Evolutionary conservation across 2,113 vertebrate genomes (phyloP).

Genomic region (Dendrocopos noguchii): DNA sequence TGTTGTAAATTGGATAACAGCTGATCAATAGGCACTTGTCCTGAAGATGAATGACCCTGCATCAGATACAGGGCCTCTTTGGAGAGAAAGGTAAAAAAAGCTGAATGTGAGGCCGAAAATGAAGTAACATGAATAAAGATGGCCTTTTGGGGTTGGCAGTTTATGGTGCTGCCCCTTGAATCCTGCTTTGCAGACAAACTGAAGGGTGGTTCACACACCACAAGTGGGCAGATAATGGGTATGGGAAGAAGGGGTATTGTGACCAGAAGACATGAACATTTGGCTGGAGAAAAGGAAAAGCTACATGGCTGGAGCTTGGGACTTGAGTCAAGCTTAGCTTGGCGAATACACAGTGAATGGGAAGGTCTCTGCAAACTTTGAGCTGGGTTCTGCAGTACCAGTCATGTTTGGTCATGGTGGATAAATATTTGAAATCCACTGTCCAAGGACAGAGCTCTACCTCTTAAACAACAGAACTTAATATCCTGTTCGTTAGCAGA

Average conservation of each 20-base stretch:
- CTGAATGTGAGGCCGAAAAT: not conserved
- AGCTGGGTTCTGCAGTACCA: not conserved
- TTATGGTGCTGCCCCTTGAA: not conserved
- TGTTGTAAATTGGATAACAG: constrained; percentile 21
- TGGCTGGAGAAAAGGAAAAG: not conserved
- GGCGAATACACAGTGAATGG: not conserved
- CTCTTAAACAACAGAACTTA: not conserved
- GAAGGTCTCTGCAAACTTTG: not conserved
- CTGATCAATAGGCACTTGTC: constrained; percentile 48
- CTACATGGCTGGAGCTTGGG: not conserved
- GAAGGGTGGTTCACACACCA: not conserved
- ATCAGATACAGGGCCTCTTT: not conserved
- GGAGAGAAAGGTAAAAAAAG: not conserved
- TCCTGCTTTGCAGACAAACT: not conserved
- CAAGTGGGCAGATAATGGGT: accelerated
- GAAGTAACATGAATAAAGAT: not conserved
- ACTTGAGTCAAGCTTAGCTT: not conserved
- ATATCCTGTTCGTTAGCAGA: not conserved
- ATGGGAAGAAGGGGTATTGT: not conserved
- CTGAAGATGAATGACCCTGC: constrained; percentile 21
- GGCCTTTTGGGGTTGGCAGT: not conserved
- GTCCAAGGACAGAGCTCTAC: not conserved
- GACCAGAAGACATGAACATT: not conserved
- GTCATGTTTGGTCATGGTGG: not conserved
- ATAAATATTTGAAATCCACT: not conserved